phyloP scores from a whole-genome alignment of 2,888 invertebrate genomes.

The Temnothorax unifasciatus region DNA sequence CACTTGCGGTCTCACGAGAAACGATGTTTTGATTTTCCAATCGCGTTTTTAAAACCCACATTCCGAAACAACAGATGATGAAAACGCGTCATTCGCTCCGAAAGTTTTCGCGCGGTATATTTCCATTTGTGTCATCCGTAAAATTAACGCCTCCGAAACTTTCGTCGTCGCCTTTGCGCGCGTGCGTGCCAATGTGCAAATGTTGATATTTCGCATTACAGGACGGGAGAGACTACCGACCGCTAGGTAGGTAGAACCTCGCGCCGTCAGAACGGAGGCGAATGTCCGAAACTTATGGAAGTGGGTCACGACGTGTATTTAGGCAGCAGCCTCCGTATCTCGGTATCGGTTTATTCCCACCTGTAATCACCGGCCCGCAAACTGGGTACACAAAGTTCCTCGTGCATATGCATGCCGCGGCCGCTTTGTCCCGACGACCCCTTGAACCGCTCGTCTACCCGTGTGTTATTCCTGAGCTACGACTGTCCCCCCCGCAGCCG shows the following conservation, averaged over 20 bases:
- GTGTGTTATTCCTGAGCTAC: conserved; percentile 45
- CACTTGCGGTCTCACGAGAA: neutral
- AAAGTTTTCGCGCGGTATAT: conserved; percentile 20
- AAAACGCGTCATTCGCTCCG: neutral
- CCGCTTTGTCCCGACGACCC: conserved; percentile 66
- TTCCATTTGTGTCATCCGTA: conserved; percentile 1
- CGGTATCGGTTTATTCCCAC: conserved; percentile 76
- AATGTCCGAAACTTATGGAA: conserved; percentile 57
- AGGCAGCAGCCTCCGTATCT: conserved; percentile 65
- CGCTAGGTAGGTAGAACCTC: neutral
- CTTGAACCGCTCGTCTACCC: conserved; percentile 40
- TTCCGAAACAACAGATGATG: neutral
- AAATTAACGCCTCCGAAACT: conserved; percentile 45
- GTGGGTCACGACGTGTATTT: conserved; percentile 65
- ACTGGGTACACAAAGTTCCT: conserved; percentile 70
- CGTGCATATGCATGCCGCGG: conserved; percentile 72
- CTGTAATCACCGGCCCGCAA: conserved; percentile 74
- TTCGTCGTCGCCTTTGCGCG: conserved; percentile 10
- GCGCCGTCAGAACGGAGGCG: neutral
- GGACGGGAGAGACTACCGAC: neutral
- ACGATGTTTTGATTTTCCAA: neutral
- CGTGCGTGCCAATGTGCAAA: conserved; percentile 9
- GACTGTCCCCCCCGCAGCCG: conserved; percentile 46
- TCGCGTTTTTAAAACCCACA: neutral
- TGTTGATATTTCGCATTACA: conserved; percentile 50